phyloP scores from a whole-genome alignment of 2,113 vertebrate genomes.

The Podiceps cristatus region DNA sequence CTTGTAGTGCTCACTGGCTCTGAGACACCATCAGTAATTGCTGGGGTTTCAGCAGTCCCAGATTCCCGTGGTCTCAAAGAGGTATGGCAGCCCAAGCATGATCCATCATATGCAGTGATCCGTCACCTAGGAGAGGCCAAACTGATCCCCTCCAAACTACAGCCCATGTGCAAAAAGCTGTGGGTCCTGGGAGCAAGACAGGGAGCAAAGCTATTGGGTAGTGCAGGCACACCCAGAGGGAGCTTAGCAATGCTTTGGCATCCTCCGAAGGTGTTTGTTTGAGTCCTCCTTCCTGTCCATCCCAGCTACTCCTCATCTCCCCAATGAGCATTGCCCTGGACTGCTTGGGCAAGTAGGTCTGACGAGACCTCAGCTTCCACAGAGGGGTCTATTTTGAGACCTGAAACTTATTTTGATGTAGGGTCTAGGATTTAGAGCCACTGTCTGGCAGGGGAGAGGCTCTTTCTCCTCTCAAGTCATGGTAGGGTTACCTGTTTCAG shows the following conservation, averaged over 20 bases:
- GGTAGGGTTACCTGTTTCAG: background rate
- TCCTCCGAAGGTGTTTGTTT: background rate
- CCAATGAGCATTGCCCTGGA: background rate
- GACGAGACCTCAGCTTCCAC: background rate
- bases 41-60: background rate
- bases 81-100: background rate
- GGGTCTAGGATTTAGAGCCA: background rate
- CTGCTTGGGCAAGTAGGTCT: background rate
- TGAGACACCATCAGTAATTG: background rate
- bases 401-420: background rate
- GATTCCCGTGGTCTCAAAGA: background rate
- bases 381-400: background rate
- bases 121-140: background rate
- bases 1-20: background rate
- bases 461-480: background rate
- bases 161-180: background rate
- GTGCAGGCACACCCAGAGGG: background rate
- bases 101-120: background rate
- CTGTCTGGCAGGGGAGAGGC: background rate
- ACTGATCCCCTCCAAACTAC: background rate
- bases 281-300: background rate
- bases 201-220: background rate
- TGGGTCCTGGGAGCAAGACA: background rate
- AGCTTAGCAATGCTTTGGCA: background rate
- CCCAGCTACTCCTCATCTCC: background rate